phyloP scores from a whole-genome alignment of 2,113 vertebrate species.

The Myrmecobius fasciatus region DNA sequence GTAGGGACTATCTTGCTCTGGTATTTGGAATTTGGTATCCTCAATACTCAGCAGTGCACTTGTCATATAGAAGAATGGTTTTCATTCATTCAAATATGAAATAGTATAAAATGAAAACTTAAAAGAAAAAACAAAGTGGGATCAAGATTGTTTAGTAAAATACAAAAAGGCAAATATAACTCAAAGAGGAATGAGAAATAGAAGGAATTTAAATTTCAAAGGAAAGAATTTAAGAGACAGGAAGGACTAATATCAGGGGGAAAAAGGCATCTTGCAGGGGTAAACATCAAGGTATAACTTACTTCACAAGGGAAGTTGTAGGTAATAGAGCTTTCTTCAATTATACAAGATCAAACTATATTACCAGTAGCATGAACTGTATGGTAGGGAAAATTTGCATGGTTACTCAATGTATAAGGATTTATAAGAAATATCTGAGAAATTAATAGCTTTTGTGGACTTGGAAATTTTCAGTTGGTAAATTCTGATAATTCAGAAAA shows the following conservation, averaged over 20 bases:
- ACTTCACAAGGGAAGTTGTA: background rate
- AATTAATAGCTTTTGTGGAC: background rate
- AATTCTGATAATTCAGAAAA: background rate
- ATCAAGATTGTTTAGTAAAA: background rate
- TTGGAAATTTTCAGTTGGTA: background rate
- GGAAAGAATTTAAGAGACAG: background rate
- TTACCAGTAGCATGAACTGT: background rate
- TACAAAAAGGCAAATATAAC: background rate
- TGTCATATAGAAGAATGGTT: background rate
- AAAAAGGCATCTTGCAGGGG: background rate
- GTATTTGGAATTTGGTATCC: background rate
- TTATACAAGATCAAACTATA: background rate
- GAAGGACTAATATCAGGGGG: background rate
- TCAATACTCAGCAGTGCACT: background rate
- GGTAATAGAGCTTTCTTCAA: background rate
- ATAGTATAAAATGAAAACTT: background rate
- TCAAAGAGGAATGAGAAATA: background rate
- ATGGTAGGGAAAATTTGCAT: accelerated
- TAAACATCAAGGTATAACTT: background rate
- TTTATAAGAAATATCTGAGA: background rate
- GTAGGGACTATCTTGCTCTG: background rate
- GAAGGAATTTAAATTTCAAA: too few relatives aligned
- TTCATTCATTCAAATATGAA: background rate
- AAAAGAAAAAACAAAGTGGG: background rate
- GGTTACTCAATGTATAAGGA: background rate